Conservation (phyloP, 2,888 invertebrate species). For the Margaritifera margaritifera region DNA sequence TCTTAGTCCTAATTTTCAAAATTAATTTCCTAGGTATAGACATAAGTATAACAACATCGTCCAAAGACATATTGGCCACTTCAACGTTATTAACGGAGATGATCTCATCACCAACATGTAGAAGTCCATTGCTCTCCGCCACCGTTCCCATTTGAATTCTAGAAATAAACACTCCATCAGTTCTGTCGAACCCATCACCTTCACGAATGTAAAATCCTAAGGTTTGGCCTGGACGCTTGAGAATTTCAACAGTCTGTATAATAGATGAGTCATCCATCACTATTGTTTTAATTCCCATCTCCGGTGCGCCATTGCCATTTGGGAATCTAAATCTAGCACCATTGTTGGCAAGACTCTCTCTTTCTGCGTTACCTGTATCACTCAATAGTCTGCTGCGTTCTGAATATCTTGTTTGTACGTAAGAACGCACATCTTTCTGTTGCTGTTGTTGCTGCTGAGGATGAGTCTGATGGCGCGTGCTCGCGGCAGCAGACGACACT, state of each 20-base stretch:
- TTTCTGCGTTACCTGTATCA: slow-evolving; percentile 20
- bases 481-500: slow-evolving; percentile 12
- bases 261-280: slow-evolving; percentile 65
- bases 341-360: slow-evolving; percentile 31
- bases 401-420: slow-evolving; percentile 17
- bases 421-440: slow-evolving; percentile 5
- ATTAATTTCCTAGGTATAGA: slow-evolving; percentile 97
- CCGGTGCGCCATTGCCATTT: slow-evolving; percentile 58
- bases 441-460: slow-evolving; percentile 5
- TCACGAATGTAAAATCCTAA: slow-evolving; percentile 98
- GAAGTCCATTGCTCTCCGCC: slow-evolving; percentile 96
- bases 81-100: slow-evolving; percentile 98
- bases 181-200: slow-evolving; percentile 96
- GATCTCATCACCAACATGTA: slow-evolving; percentile 98
- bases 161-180: slow-evolving; percentile 98
- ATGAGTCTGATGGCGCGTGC: slow-evolving; percentile 2
- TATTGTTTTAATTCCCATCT: slow-evolving; percentile 70
- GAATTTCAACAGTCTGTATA: slow-evolving; percentile 87
- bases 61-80: slow-evolving; percentile 97
- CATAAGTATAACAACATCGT: slow-evolving; percentile 99
- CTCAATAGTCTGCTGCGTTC: slow-evolving; percentile 8
- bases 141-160: slow-evolving; percentile 95
- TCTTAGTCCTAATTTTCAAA: slow-evolving; percentile 82
- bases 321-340: slow-evolving; percentile 49
- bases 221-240: slow-evolving; percentile 98